Evolutionary conservation across 2,113 vertebrate species (phyloP).

Genomic region (Eira barbara): DNA sequence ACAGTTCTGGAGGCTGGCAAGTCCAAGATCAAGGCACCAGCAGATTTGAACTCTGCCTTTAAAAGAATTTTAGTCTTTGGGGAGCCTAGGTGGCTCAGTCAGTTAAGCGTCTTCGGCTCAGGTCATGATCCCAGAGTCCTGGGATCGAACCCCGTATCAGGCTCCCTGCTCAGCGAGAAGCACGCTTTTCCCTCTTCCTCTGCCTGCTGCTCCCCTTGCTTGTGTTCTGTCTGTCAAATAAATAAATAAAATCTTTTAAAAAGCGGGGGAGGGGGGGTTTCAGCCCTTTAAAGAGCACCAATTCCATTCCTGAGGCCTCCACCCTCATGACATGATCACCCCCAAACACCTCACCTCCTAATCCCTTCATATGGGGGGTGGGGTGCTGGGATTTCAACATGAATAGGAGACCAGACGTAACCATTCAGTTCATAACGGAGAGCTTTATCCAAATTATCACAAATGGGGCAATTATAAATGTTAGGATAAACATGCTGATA

Average conservation of each 20-base stretch:
- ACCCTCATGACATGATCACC: background rate
- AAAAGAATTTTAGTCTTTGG: background rate
- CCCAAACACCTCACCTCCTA: background rate
- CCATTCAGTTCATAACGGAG: background rate
- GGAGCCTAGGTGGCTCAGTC: background rate
- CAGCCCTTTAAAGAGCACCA: background rate
- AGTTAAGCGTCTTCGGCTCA: background rate
- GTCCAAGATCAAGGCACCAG: background rate
- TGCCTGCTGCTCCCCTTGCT: background rate
- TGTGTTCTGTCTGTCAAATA: background rate
- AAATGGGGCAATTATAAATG: background rate
- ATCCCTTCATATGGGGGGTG: background rate
- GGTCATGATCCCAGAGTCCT: background rate
- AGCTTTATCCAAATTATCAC: background rate
- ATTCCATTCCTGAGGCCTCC: background rate
- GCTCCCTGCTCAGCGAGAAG: background rate
- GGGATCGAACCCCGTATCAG: background rate
- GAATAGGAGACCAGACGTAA: background rate
- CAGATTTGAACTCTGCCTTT: background rate
- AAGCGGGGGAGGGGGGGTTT: background rate
- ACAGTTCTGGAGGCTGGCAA: background rate
- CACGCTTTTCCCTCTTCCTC: background rate
- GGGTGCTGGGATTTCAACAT: background rate
- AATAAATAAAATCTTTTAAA: background rate
- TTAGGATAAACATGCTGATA: background rate